A percentile compares a stretch with the other conserved stretches of the same genome.
phyloP scores from a whole-genome alignment of 2,888 invertebrate genomes.

The Lordiphosa andalusiaca region DNA sequence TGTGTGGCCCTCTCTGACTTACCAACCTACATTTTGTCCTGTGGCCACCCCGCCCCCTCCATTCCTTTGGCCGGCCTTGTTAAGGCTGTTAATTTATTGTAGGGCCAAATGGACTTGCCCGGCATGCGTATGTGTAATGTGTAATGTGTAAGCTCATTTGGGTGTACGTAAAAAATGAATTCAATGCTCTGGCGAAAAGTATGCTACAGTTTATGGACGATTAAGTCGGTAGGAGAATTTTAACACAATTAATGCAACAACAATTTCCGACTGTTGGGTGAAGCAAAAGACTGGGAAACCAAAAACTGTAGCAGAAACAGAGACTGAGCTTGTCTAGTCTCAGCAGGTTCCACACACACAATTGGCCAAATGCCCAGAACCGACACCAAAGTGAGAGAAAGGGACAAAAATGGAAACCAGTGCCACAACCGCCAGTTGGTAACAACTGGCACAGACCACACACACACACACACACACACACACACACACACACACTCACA shows the following conservation, averaged over 20 bases:
- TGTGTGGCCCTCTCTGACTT: slow-evolving; percentile 14
- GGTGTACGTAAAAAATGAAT: slow-evolving; percentile 57
- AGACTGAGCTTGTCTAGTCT: slow-evolving; percentile 16
- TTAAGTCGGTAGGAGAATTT: slow-evolving; percentile 48
- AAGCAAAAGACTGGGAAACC: slow-evolving; percentile 9
- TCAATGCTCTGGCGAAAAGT: slow-evolving; percentile 40
- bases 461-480: background rate
- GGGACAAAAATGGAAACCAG: slow-evolving; percentile 38
- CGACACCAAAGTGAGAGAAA: slow-evolving; percentile 22
- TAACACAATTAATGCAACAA: slow-evolving; percentile 30
- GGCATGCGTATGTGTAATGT: slow-evolving; percentile 45
- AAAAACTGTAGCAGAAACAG: slow-evolving; percentile 27
- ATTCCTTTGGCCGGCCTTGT: background rate
- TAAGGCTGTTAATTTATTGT: slow-evolving; percentile 68
- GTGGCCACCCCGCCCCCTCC: background rate
- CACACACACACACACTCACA: slow-evolving; percentile 18
- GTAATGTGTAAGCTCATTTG: slow-evolving; percentile 50
- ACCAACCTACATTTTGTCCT: slow-evolving; percentile 14
- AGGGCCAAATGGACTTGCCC: slow-evolving; percentile 64
- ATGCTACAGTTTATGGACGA: slow-evolving; percentile 38
- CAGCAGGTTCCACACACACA: slow-evolving; percentile 34
- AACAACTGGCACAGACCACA: slow-evolving; percentile 19
- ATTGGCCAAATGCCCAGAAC: slow-evolving; percentile 39
- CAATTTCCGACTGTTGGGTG: slow-evolving; percentile 10
- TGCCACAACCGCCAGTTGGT: slow-evolving; percentile 34